phyloP scores from a whole-genome alignment of 2,113 vertebrate genomes.

The Actenoides lindsayi region DNA sequence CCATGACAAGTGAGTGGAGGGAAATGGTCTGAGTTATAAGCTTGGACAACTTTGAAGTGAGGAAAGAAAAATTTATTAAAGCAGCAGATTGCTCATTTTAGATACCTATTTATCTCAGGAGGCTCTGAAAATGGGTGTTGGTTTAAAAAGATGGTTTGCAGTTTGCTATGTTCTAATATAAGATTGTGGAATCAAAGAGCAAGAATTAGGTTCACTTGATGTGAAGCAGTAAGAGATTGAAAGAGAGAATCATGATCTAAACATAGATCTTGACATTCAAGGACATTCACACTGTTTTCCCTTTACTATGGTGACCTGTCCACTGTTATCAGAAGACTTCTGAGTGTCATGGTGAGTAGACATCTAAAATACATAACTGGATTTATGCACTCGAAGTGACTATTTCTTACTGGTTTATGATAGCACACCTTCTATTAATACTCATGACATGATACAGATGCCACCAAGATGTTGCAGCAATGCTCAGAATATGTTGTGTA shows the following conservation, averaged over 20 bases:
- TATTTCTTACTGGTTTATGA: neutral
- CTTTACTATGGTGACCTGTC: neutral
- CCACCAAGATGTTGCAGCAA: neutral
- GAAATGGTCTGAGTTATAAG: neutral
- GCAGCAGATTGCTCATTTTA: neutral
- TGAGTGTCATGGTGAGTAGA: neutral
- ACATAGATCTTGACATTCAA: neutral
- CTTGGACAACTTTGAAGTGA: neutral
- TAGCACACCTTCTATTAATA: neutral
- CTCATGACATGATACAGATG: neutral
- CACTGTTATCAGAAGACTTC: neutral
- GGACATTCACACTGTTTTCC: neutral
- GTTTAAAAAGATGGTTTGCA: neutral
- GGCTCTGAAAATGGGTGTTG: neutral
- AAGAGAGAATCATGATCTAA: neutral
- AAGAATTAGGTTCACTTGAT: neutral
- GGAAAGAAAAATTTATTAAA: neutral
- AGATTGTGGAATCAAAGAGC: neutral
- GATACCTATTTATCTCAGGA: neutral
- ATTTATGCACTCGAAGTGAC: neutral
- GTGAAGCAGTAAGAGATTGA: neutral
- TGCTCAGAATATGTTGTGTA: neutral
- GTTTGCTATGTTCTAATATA: neutral
- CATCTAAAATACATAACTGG: neutral
- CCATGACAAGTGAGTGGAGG: neutral